phyloP scores from a whole-genome alignment of 2,797 vertebrate species.

The Poeciliopsis infans region DNA sequence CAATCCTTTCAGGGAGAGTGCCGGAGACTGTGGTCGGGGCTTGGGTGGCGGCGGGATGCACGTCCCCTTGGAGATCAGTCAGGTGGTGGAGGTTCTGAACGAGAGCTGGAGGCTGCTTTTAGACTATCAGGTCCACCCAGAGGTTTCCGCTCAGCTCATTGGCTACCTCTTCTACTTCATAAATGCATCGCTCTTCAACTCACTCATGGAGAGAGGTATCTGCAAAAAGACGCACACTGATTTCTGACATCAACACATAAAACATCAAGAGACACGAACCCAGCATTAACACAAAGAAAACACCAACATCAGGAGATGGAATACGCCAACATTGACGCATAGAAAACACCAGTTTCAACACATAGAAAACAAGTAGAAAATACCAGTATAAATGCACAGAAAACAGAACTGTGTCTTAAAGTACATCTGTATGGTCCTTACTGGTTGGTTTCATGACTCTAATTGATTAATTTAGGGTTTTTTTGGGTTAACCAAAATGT shows the following conservation, averaged over 20 bases:
- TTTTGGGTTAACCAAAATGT: background rate
- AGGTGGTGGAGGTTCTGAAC: constrained; percentile 73
- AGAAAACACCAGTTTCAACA: background rate
- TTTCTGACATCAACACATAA: background rate
- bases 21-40: constrained; percentile 38
- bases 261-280: background rate
- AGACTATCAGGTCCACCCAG: constrained; percentile 76
- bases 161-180: constrained; percentile 86
- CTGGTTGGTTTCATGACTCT: background rate
- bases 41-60: constrained; percentile 50
- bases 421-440: background rate
- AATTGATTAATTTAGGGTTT: no score
- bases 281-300: background rate
- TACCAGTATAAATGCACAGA: background rate
- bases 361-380: no score
- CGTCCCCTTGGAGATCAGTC: constrained; percentile 65
- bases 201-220: constrained; percentile 85
- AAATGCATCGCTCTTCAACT: constrained; percentile 85
- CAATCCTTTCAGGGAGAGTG: constrained; percentile 74
- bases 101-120: constrained; percentile 70
- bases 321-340: background rate
- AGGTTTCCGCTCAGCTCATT: constrained; percentile 80
- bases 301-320: background rate
- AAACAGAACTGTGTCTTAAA: background rate
- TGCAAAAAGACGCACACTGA: background rate